Conservation (phyloP, 2,113 vertebrate species). For the Poecilia latipinna region DNA sequence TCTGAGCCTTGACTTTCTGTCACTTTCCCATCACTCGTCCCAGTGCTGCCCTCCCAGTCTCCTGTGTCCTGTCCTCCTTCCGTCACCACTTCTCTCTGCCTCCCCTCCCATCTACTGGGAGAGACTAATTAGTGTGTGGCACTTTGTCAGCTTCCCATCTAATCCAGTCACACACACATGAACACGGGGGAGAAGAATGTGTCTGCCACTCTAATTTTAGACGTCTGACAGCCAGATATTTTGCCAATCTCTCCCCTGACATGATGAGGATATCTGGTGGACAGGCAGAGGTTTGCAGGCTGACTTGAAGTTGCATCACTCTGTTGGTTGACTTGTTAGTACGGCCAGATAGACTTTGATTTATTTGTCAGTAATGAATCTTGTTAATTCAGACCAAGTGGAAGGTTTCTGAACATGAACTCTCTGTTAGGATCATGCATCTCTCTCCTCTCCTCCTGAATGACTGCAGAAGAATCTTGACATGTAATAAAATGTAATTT, state of each 20-base stretch:
- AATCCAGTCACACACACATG: conserved; percentile 47
- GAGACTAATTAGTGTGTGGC: conserved; percentile 67
- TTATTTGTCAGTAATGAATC: no score
- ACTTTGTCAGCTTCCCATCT: conserved; percentile 65
- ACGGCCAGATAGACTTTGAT: neutral
- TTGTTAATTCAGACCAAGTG: neutral
- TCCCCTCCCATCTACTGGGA: conserved; percentile 53
- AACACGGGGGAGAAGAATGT: conserved; percentile 42
- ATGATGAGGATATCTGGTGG: conserved; percentile 42
- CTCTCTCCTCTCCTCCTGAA: no score
- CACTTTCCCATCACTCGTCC: conserved; percentile 41
- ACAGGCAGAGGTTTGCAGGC: conserved; percentile 36
- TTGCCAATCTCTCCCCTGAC: conserved; percentile 43
- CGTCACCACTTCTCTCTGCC: conserved; percentile 40
- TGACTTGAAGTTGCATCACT: neutral
- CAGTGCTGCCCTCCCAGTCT: conserved; percentile 41
- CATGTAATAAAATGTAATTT: no score
- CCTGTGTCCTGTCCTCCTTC: conserved; percentile 68
- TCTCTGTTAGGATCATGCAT: neutral
- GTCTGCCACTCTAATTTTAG: conserved; percentile 71
- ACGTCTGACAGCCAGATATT: conserved; percentile 54
- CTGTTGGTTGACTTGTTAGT: neutral
- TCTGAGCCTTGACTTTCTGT: conserved; percentile 39
- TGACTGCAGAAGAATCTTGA: no score
- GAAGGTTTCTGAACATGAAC: neutral